Conservation (phyloP, 2,113 vertebrate genomes). For the Otus sunia region DNA sequence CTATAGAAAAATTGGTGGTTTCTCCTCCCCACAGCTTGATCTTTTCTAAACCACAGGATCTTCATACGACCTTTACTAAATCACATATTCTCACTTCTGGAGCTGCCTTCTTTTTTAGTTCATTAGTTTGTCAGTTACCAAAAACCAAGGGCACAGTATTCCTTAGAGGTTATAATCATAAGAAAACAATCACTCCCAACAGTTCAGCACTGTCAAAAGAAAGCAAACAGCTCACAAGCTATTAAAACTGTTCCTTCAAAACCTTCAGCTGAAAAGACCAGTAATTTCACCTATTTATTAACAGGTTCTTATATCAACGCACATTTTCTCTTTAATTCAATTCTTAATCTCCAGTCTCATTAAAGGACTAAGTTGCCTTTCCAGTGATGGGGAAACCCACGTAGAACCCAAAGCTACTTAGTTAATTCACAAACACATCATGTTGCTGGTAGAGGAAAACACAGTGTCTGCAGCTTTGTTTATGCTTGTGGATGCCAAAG, state of each 20-base stretch:
- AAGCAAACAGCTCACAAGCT: background rate
- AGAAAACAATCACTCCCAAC: background rate
- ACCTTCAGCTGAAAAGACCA: background rate
- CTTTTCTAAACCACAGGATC: background rate
- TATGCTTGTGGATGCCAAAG: slow-evolving; percentile 35
- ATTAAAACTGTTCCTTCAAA: slow-evolving; percentile 5
- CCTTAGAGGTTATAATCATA: background rate
- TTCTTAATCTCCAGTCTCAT: background rate
- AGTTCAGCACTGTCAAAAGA: background rate
- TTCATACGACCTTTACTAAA: background rate
- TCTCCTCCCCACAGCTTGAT: background rate
- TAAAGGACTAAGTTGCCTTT: slow-evolving; percentile 10
- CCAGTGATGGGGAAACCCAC: background rate
- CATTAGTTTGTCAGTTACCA: background rate
- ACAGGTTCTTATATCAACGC: background rate
- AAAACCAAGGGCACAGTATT: background rate
- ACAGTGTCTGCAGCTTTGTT: slow-evolving; percentile 65
- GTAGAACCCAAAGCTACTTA: slow-evolving; percentile 13
- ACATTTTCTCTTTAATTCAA: background rate
- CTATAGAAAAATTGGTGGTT: background rate
- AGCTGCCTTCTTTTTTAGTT: background rate
- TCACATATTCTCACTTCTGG: background rate
- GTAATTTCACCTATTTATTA: slow-evolving; percentile 7
- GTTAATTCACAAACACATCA: slow-evolving; percentile 50
- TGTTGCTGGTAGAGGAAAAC: slow-evolving; percentile 7